Evolutionary conservation across 64 coral and sea anemone species (phyloP).

Genomic region (Montipora capricornis): DNA sequence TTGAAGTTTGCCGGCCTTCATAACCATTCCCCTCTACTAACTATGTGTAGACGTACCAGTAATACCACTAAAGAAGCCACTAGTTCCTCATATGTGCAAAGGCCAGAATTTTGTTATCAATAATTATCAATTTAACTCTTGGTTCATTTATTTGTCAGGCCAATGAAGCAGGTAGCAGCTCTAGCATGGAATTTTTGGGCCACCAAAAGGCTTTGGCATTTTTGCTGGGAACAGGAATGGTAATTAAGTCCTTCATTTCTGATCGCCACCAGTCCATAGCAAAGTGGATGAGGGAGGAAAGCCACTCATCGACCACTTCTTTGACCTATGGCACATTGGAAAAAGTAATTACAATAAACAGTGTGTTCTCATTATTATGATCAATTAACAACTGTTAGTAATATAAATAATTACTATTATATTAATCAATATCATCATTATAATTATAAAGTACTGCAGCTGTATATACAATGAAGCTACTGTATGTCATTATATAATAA

Average conservation of each 20-base stretch:
- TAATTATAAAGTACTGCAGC: background rate
- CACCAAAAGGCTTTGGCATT: conserved; percentile 42
- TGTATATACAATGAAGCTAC: background rate
- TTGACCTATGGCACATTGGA: conserved; percentile 73
- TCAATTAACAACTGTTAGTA: background rate
- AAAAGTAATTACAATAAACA: conserved; percentile 45
- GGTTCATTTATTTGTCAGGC: background rate
- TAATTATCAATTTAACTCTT: background rate
- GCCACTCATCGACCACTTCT: conserved; percentile 49
- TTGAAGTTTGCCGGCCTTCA: too few relatives aligned
- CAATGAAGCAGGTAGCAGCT: conserved; percentile 54
- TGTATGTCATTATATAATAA: background rate
- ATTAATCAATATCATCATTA: too few relatives aligned
- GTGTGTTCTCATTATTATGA: background rate
- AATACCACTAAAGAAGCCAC: background rate
- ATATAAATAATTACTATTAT: background rate
- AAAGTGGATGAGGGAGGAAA: conserved; percentile 76
- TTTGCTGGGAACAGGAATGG: conserved; percentile 38
- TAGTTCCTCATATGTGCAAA: background rate
- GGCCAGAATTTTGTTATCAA: background rate
- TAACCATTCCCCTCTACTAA: too few relatives aligned
- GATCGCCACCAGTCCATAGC: conserved; percentile 59
- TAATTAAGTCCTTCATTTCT: conserved; percentile 52
- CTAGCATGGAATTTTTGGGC: conserved; percentile 47
- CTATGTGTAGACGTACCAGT: too few relatives aligned